Evolutionary conservation across 2,797 vertebrate species (phyloP).

Genomic region (Acrocephalus scirpaceus): DNA sequence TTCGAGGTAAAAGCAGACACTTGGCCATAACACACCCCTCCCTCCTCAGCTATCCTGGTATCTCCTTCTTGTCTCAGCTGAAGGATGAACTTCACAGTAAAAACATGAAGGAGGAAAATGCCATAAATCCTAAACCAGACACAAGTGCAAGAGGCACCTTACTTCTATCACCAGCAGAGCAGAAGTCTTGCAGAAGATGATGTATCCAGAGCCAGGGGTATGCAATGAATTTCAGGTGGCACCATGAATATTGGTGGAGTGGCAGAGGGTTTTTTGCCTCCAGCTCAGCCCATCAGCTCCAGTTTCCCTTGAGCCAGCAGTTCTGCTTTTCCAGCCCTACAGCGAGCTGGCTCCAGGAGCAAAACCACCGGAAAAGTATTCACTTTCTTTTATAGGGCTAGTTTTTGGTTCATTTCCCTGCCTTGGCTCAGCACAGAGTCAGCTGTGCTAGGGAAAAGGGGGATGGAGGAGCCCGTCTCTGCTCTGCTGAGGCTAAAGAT

Average conservation of each 20-base stretch:
- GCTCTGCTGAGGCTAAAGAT: background rate
- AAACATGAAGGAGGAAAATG: background rate
- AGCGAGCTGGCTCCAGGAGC: background rate
- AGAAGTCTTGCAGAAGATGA: background rate
- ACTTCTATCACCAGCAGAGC: background rate
- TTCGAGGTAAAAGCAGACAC: background rate
- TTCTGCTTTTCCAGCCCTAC: background rate
- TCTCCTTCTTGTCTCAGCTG: background rate
- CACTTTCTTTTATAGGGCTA: background rate
- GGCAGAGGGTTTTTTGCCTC: background rate
- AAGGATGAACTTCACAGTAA: background rate
- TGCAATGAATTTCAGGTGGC: background rate
- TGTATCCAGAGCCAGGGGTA: too few species aligned
- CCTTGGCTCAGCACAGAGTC: background rate
- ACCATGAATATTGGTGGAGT: rapidly evolving
- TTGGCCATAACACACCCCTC: background rate
- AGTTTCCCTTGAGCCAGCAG: background rate
- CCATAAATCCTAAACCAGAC: background rate
- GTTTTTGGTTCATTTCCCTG: background rate
- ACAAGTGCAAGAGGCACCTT: background rate
- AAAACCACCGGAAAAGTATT: background rate
- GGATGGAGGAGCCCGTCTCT: background rate
- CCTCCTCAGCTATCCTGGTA: background rate
- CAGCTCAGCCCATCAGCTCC: rapidly evolving
- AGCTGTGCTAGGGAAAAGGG: background rate